Evolutionary conservation across 2,888 invertebrate species (phyloP).

Genomic region (Ormyrus nitidulus): DNA sequence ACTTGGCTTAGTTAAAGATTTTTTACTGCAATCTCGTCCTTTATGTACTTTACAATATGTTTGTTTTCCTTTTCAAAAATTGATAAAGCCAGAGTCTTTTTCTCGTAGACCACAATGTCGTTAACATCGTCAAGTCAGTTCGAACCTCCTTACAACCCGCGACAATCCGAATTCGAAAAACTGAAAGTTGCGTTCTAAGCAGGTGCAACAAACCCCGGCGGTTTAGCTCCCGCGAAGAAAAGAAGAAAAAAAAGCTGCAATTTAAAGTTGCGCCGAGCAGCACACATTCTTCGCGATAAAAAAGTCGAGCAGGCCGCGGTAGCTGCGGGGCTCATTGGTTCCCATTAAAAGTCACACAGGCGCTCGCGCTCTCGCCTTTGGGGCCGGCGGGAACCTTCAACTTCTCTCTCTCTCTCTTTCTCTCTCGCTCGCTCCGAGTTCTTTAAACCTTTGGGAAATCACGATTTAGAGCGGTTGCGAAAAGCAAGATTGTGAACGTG

Average conservation of each 20-base stretch:
- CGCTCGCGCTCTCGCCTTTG: background rate
- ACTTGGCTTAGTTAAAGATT: no score
- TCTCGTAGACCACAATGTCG: no score
- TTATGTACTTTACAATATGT: no score
- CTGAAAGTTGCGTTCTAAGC: no score
- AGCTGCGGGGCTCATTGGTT: slow-evolving; percentile 1
- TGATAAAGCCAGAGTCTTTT: no score
- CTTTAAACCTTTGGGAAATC: slow-evolving; percentile 67
- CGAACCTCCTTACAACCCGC: no score
- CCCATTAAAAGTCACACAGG: slow-evolving; percentile 50
- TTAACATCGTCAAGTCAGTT: no score
- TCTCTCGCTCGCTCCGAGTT: slow-evolving; percentile 51
- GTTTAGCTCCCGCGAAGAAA: background rate
- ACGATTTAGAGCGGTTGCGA: slow-evolving; percentile 67
- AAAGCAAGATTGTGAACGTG: slow-evolving; percentile 56
- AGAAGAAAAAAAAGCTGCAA: slow-evolving; percentile 11
- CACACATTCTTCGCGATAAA: slow-evolving; percentile 39
- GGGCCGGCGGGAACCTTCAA: slow-evolving; percentile 34
- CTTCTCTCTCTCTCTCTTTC: slow-evolving; percentile 30
- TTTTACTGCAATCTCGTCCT: no score
- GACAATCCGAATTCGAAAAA: no score
- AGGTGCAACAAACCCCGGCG: slow-evolving; percentile 8
- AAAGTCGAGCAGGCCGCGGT: background rate
- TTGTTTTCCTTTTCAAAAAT: no score
- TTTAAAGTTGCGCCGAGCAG: background rate